Evolutionary conservation across 1,140 invertebrate species (phyloP).

Genomic region (Drosophila willistoni): DNA sequence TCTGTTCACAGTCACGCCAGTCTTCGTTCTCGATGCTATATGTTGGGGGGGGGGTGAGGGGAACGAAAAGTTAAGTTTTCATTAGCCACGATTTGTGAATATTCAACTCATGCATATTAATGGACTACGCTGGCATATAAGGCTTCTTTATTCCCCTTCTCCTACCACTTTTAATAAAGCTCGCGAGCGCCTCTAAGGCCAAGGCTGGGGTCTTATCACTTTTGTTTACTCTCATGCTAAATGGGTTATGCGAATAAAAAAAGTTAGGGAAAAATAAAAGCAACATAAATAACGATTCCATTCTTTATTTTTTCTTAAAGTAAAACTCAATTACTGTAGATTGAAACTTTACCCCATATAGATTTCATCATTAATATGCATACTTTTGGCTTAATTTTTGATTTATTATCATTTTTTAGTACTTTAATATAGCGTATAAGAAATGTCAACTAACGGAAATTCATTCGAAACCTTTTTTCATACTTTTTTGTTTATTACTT

Average conservation of each 20-base stretch:
- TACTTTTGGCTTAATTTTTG: too few species aligned
- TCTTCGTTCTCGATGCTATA: constrained; percentile 74
- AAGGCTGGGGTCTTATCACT: constrained; percentile 9
- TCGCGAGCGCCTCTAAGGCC: background rate
- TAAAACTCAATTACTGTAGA: background rate
- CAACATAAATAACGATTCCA: background rate
- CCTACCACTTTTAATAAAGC: constrained; percentile 14
- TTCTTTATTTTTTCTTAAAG: background rate
- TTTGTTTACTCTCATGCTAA: constrained; percentile 7
- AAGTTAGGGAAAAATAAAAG: background rate
- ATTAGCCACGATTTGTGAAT: constrained; percentile 38
- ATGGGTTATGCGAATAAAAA: background rate
- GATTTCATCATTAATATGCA: too few species aligned
- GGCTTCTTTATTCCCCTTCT: background rate
- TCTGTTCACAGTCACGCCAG: constrained; percentile 78
- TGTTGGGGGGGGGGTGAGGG: too few species aligned
- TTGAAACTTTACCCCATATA: background rate
- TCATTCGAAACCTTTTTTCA: background rate
- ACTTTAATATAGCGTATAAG: background rate
- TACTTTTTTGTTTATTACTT: background rate
- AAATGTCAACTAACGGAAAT: too few species aligned
- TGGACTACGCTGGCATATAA: constrained; percentile 22
- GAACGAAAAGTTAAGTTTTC: constrained; percentile 30
- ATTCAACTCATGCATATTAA: constrained; percentile 64
- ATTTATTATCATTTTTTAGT: background rate